phyloP scores from a whole-genome alignment of 2,797 vertebrate species.

The Manis javanica region DNA sequence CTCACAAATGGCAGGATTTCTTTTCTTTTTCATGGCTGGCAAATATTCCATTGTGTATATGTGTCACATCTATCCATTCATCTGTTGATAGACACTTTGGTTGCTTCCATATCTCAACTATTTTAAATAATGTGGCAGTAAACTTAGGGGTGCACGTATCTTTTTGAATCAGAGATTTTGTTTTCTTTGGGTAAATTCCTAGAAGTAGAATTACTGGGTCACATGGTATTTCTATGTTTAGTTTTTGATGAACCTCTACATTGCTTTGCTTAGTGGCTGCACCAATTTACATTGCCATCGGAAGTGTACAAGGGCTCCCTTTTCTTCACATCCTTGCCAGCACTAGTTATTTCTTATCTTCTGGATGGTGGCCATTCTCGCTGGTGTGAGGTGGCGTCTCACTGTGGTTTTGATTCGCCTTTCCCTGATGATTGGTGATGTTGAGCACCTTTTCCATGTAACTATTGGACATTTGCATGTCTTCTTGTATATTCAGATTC shows the following conservation, averaged over 20 bases:
- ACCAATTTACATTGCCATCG: neutral
- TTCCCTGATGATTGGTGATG: neutral
- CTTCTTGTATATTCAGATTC: no score
- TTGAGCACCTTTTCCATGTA: neutral
- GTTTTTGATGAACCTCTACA: neutral
- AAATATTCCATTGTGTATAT: neutral
- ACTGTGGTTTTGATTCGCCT: neutral
- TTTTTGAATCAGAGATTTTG: neutral
- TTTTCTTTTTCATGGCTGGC: neutral
- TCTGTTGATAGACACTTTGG: neutral
- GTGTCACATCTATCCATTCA: neutral
- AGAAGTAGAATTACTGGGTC: neutral
- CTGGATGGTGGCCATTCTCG: neutral
- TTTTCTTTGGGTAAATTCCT: neutral
- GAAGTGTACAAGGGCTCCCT: neutral
- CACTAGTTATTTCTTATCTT: neutral
- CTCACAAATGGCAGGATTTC: neutral
- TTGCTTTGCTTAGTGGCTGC: neutral
- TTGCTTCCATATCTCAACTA: neutral
- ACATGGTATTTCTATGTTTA: neutral
- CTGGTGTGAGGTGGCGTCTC: neutral
- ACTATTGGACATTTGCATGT: no score
- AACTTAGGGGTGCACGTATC: neutral
- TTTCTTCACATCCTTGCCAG: neutral
- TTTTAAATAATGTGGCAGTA: neutral